These are phyloP conservation scores for Montifringilla adamsi DNA, from an alignment of 2,113 vertebrate genomes.

Conservation along the genomic window DNA sequence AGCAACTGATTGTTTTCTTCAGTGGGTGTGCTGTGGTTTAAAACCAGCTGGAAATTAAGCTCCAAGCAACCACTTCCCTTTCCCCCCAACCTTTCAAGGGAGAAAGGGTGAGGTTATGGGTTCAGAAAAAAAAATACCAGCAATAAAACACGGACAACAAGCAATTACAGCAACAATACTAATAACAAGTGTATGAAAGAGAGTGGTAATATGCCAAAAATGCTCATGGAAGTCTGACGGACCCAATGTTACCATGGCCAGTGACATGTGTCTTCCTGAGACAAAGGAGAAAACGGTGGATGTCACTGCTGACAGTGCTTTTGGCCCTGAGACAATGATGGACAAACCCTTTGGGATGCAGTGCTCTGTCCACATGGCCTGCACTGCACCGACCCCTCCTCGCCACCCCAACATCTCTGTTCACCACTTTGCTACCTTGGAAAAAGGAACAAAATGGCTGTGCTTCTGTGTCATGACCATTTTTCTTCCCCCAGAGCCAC, in stretches of 20 bases:
- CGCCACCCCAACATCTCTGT: neutral
- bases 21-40: neutral
- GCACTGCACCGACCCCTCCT: rapidly evolving
- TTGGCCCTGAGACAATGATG: neutral
- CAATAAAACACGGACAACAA: neutral
- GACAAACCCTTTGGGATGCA: neutral
- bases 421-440: neutral
- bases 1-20: neutral
- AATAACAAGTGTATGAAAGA: neutral
- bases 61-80: neutral
- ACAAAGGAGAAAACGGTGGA: neutral
- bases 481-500: neutral
- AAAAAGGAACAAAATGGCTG: neutral
- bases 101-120: neutral
- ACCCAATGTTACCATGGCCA: rapidly evolving
- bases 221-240: rapidly evolving
- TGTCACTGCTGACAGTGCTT: too few species aligned
- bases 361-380: neutral
- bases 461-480: rapidly evolving
- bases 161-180: neutral
- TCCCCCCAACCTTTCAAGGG: neutral
- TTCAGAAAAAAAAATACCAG: neutral
- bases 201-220: neutral
- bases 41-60: neutral
- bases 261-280: rapidly evolving